phyloP scores from a whole-genome alignment of 2,888 invertebrate genomes.

The Pelosia muscerda region DNA sequence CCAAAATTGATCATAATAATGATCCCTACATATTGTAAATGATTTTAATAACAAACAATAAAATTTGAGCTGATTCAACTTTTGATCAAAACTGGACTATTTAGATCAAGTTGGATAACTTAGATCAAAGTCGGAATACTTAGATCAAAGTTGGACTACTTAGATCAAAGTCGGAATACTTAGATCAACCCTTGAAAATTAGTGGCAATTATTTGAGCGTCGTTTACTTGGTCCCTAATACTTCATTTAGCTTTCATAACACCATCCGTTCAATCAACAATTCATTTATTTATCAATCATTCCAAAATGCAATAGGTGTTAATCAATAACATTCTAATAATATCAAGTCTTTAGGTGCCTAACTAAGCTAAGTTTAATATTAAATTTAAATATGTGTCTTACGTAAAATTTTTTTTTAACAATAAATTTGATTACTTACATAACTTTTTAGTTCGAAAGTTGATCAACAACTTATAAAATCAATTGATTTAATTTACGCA shows the following conservation, averaged over 20 bases:
- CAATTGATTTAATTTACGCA: constrained; percentile 8
- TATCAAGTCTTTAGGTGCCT: constrained; percentile 67
- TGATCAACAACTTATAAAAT: constrained; percentile 7
- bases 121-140: background rate
- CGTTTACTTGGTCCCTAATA: constrained; percentile 41
- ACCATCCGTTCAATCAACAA: constrained; percentile 21
- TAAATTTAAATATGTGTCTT: constrained; percentile 33
- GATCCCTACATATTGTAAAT: background rate
- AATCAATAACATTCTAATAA: constrained; percentile 34
- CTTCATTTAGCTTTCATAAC: constrained; percentile 24
- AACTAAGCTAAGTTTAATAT: constrained; percentile 53
- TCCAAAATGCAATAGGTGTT: constrained; percentile 32
- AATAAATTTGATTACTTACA: constrained; percentile 23
- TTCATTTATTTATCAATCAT: constrained; percentile 39
- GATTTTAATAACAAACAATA: background rate
- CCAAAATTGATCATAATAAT: constrained; percentile 9
- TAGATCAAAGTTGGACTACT: background rate
- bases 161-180: background rate
- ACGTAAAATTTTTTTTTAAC: constrained; percentile 10
- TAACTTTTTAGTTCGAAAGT: constrained; percentile 4
- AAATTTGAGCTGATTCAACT: background rate
- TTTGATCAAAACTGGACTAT: background rate
- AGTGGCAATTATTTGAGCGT: constrained; percentile 16
- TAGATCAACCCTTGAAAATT: background rate
- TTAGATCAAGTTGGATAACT: constrained; percentile 2